Evolutionary conservation across 2,113 vertebrate species (phyloP).

Genomic region (Corvus hawaiiensis): DNA sequence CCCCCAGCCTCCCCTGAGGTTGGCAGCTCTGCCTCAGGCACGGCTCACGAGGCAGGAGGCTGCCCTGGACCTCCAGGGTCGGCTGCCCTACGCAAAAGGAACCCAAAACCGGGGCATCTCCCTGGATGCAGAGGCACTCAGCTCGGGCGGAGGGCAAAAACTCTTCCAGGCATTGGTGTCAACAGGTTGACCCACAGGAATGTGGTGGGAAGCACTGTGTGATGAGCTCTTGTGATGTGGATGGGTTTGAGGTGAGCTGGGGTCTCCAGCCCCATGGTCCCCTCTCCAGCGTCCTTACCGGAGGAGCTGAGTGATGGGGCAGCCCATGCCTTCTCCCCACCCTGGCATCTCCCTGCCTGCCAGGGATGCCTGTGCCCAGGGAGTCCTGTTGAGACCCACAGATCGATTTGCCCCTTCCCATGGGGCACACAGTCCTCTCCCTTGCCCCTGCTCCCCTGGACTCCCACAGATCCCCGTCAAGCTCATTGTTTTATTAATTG

Average conservation of each 20-base stretch:
- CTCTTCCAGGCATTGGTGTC: not conserved
- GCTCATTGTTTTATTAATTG: not conserved
- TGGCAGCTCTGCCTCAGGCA: slow-evolving; percentile 50
- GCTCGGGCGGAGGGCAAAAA: not conserved
- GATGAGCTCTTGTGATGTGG: rapidly evolving
- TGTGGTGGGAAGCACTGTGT: not conserved
- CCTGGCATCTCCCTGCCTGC: not conserved
- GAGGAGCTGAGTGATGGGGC: not conserved
- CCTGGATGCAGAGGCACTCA: rapidly evolving
- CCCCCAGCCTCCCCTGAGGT: slow-evolving; percentile 61
- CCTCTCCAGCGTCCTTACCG: too few species aligned
- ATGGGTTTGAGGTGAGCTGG: not conserved
- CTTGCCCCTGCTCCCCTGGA: not conserved
- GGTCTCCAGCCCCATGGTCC: not conserved
- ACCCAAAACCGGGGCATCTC: not conserved
- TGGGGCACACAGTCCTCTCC: rapidly evolving
- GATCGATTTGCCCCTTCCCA: not conserved
- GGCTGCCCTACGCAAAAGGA: not conserved
- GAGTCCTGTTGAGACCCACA: not conserved
- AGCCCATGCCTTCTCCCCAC: not conserved
- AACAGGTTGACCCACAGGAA: rapidly evolving
- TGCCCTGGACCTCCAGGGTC: not conserved
- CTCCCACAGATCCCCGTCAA: not conserved
- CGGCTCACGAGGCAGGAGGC: not conserved
- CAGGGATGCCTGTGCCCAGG: not conserved